Evolutionary conservation across 2,797 vertebrate species (phyloP).

Genomic region (Loris lydekkerianus): DNA sequence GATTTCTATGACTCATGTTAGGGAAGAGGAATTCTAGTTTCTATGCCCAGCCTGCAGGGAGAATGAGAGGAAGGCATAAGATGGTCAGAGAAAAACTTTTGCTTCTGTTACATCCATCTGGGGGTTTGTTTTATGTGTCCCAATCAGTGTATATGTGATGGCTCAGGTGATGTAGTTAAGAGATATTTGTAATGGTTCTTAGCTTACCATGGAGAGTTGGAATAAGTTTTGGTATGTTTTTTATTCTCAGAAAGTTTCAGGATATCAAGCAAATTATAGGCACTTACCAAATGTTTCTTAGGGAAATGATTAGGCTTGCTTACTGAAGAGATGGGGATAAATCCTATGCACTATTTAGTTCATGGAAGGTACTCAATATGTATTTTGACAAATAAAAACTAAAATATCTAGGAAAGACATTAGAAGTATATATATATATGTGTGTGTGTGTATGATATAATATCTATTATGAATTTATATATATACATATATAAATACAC

Average conservation of each 20-base stretch:
- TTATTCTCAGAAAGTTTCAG: background rate
- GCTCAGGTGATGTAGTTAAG: background rate
- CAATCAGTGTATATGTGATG: background rate
- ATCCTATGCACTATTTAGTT: background rate
- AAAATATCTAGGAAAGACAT: background rate
- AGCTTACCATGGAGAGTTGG: background rate
- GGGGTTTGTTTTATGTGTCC: background rate
- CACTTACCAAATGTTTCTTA: background rate
- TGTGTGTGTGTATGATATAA: too few relatives aligned
- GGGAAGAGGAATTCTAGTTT: background rate
- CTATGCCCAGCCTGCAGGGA: background rate
- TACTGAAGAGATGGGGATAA: background rate
- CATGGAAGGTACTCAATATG: background rate
- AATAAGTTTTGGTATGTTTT: background rate
- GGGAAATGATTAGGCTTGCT: background rate
- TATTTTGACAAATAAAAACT: conserved; percentile 11
- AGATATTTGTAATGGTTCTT: background rate
- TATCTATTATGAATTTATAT: too few relatives aligned
- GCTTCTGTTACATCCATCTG: background rate
- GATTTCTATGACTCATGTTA: background rate
- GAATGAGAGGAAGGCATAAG: background rate
- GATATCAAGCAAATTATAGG: background rate
- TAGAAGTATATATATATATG: background rate
- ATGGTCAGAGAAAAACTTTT: background rate
- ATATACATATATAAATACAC: background rate